A percentile compares a stretch with the other conserved stretches of the same genome.
These are phyloP conservation scores for Charadrius vociferus DNA, from an alignment of 2,113 vertebrate genomes.

Conservation along the genomic window DNA sequence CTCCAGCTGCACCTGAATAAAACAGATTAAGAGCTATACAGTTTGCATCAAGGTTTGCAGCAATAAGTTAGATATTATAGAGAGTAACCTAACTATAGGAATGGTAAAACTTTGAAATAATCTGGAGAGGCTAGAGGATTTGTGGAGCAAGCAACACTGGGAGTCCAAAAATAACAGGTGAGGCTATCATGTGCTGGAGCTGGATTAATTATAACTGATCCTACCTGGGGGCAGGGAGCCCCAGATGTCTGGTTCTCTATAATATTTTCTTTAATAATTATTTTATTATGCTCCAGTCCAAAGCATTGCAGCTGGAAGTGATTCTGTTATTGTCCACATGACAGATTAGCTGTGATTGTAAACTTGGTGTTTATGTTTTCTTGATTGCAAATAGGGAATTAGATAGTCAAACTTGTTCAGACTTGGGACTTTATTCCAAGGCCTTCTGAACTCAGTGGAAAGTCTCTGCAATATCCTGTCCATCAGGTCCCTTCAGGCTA, in stretches of 20 bases:
- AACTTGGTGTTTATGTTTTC: neutral
- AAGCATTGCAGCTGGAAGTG: neutral
- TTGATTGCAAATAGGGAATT: neutral
- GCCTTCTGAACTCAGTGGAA: fast-evolving
- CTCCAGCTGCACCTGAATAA: neutral
- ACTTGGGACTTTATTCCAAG: neutral
- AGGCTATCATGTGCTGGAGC: neutral
- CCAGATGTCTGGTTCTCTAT: neutral
- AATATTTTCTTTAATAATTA: neutral
- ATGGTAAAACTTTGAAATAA: neutral
- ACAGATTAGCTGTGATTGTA: neutral
- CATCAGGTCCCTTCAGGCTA: neutral
- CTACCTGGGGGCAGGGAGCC: neutral
- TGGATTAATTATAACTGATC: neutral
- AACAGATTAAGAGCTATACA: neutral
- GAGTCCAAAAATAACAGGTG: neutral
- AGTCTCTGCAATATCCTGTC: neutral
- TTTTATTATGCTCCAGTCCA: neutral
- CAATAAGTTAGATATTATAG: neutral
- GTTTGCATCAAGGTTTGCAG: neutral
- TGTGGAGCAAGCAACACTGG: neutral
- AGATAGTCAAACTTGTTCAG: neutral
- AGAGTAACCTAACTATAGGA: neutral
- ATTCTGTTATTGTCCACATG: neutral
- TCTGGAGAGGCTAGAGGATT: neutral